Evolutionary conservation across 2,113 vertebrate species (phyloP).

Genomic region (Psittacula cyanocephala): DNA sequence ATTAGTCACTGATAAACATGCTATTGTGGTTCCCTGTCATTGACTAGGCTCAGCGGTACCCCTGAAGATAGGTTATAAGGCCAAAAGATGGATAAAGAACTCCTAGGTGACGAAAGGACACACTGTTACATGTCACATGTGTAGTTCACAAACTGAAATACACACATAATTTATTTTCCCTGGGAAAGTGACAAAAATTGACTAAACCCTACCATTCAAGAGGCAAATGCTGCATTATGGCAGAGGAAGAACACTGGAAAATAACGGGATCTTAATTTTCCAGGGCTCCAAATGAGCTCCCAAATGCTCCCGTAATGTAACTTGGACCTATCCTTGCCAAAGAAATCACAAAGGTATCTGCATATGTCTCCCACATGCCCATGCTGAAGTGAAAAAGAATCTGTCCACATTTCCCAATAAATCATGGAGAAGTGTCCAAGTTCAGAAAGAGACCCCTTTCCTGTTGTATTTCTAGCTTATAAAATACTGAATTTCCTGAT

Average conservation of each 20-base stretch:
- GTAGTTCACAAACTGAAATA: not conserved
- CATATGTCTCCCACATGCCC: not conserved
- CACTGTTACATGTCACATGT: fast-evolving
- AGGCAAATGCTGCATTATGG: not conserved
- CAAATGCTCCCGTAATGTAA: not conserved
- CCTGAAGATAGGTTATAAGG: not conserved
- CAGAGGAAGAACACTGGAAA: not conserved
- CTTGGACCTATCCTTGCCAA: not conserved
- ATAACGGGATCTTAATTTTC: not conserved
- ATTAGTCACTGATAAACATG: not conserved
- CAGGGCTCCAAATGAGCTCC: not conserved
- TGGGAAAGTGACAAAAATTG: not conserved
- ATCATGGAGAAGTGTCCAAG: not conserved
- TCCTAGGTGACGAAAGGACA: not conserved
- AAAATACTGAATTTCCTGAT: not conserved
- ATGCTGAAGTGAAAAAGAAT: not conserved
- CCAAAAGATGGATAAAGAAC: not conserved
- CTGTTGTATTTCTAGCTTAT: not conserved
- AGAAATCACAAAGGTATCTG: not conserved
- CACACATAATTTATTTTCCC: not conserved
- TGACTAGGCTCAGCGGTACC: not conserved
- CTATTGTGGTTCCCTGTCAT: not conserved
- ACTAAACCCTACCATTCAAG: not conserved
- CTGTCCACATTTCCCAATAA: not conserved
- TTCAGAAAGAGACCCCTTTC: not conserved